Conservation (phyloP, 1,140 invertebrate species). For the Chironomus striatipennis region DNA sequence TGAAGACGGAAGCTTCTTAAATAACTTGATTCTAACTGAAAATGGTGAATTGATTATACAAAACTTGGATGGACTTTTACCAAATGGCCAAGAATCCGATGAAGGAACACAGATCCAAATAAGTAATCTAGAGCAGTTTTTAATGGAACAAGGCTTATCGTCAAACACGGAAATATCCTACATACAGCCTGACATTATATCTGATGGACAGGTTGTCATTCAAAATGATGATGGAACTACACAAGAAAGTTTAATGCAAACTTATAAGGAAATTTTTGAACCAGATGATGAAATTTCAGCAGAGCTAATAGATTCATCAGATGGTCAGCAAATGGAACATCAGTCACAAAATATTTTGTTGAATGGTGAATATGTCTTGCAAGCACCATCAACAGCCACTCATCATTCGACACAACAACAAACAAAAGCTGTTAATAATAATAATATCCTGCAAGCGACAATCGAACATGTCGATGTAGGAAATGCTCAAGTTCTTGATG, state of each 20-base stretch:
- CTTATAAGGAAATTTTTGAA: slow-evolving; percentile 15
- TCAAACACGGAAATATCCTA: background rate
- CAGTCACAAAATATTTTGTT: background rate
- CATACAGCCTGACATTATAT: background rate
- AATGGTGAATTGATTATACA: slow-evolving; percentile 15
- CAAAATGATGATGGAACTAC: background rate
- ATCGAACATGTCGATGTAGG: background rate
- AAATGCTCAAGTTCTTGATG: background rate
- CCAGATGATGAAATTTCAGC: background rate
- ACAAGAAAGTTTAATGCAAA: background rate
- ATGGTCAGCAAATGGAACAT: background rate
- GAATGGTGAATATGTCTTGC: background rate
- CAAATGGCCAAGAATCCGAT: background rate
- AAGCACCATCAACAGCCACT: background rate
- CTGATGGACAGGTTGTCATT: slow-evolving; percentile 5
- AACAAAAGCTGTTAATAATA: background rate
- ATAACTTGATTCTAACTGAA: background rate
- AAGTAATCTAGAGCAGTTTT: slow-evolving; percentile 8
- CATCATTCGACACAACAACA: background rate
- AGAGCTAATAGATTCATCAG: background rate
- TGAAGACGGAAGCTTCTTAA: background rate
- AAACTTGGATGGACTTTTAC: background rate
- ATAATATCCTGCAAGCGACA: background rate
- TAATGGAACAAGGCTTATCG: background rate
- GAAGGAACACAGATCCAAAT: background rate